phyloP scores from a whole-genome alignment of 2,113 vertebrate species.

The Sinosuthora webbiana region DNA sequence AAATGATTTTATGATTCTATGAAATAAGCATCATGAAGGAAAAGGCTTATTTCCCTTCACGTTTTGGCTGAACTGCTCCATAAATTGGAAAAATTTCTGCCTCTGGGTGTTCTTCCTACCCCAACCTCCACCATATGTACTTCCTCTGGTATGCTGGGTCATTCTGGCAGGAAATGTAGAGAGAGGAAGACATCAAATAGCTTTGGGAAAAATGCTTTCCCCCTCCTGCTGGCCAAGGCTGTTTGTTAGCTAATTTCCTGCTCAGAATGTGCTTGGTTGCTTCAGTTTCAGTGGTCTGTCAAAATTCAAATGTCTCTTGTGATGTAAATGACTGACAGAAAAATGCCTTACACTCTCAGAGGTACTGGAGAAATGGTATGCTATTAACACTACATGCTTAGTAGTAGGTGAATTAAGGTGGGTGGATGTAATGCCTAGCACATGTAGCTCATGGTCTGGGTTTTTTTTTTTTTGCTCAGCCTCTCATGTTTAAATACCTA shows the following conservation, averaged over 20 bases:
- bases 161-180: constrained; percentile 19
- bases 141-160: neutral
- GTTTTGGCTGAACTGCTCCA: neutral
- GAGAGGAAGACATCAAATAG: neutral
- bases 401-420: neutral
- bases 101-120: neutral
- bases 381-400: neutral
- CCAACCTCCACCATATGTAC: neutral
- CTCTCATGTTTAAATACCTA: neutral
- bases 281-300: neutral
- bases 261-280: neutral
- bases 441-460: neutral
- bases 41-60: neutral
- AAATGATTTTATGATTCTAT: neutral
- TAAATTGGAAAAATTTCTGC: neutral
- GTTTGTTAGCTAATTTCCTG: constrained; percentile 43
- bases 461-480: neutral
- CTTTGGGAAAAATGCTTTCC: neutral
- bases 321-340: neutral
- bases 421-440: neutral
- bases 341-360: neutral
- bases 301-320: neutral
- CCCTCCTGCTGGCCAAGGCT: neutral
- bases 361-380: neutral
- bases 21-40: neutral